Conservation (phyloP, 2,888 invertebrate genomes). For the Athrips mouffetella region DNA sequence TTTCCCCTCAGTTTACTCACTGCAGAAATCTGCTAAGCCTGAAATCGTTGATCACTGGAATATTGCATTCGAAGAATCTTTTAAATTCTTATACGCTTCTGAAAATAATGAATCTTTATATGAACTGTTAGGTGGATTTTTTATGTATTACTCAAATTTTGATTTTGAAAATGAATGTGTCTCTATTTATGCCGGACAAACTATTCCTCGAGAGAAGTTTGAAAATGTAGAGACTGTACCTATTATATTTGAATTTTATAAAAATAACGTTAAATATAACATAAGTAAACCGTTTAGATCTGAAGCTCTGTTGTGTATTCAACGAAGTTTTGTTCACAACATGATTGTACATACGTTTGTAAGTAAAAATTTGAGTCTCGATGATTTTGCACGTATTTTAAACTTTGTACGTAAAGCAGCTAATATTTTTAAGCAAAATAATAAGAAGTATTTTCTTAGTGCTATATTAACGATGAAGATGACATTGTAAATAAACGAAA, state of each 20-base stretch:
- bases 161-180: not conserved
- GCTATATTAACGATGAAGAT: no score
- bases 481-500: no score
- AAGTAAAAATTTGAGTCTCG: no score
- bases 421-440: no score
- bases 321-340: not conserved
- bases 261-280: not conserved
- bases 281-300: not conserved
- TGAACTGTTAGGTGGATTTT: not conserved
- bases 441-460: no score
- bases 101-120: not conserved
- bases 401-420: no score
- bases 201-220: not conserved
- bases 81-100: not conserved
- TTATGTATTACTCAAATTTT: not conserved
- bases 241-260: not conserved
- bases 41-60: not conserved
- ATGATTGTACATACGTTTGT: no score
- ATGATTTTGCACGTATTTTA: no score
- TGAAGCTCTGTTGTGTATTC: not conserved
- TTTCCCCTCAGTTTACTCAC: not conserved
- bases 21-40: not conserved
- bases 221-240: not conserved
- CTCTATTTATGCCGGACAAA: not conserved
- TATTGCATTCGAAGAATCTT: not conserved